phyloP scores from a whole-genome alignment of 2,113 vertebrate genomes.

The Cyprinodon variegatus region DNA sequence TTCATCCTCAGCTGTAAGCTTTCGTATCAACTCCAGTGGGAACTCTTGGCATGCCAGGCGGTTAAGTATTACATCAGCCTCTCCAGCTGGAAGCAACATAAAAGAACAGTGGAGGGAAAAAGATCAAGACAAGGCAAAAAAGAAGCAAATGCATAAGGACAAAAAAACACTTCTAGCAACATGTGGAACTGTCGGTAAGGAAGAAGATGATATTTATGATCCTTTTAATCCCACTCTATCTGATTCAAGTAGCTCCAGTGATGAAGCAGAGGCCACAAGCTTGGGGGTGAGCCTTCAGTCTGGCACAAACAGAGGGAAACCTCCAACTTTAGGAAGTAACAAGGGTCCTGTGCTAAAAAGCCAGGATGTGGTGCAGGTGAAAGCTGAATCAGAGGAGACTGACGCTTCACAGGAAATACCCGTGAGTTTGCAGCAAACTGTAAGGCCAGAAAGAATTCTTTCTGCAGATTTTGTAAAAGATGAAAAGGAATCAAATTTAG shows the following conservation, averaged over 20 bases:
- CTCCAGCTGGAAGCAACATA: slow-evolving; percentile 65
- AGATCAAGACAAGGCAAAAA: slow-evolving; percentile 76
- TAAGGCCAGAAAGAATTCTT: slow-evolving; percentile 7
- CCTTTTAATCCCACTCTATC: slow-evolving; percentile 95
- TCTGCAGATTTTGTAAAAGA: slow-evolving; percentile 14
- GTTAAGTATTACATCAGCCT: slow-evolving; percentile 69
- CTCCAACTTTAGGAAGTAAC: slow-evolving; percentile 12
- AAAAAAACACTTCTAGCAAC: slow-evolving; percentile 66
- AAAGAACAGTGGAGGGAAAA: slow-evolving; percentile 74
- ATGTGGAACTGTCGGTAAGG: slow-evolving; percentile 66
- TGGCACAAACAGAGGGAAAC: not conserved
- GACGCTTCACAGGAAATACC: slow-evolving; percentile 36
- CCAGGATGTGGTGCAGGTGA: slow-evolving; percentile 36
- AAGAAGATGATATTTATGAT: slow-evolving; percentile 89
- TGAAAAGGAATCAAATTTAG: slow-evolving; percentile 41
- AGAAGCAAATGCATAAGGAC: slow-evolving; percentile 61
- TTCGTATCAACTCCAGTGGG: slow-evolving; percentile 90
- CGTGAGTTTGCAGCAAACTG: slow-evolving; percentile 23
- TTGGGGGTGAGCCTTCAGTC: slow-evolving; percentile 12
- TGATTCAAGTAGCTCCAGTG: slow-evolving; percentile 83
- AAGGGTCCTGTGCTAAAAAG: slow-evolving; percentile 8
- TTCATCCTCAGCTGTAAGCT: slow-evolving; percentile 83
- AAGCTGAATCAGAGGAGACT: slow-evolving; percentile 58
- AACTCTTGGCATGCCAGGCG: slow-evolving; percentile 83
- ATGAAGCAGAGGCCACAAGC: slow-evolving; percentile 46